These are phyloP conservation scores for Enteromius viviparus DNA, from an alignment of 2,797 vertebrate species.

Conservation along the genomic window DNA sequence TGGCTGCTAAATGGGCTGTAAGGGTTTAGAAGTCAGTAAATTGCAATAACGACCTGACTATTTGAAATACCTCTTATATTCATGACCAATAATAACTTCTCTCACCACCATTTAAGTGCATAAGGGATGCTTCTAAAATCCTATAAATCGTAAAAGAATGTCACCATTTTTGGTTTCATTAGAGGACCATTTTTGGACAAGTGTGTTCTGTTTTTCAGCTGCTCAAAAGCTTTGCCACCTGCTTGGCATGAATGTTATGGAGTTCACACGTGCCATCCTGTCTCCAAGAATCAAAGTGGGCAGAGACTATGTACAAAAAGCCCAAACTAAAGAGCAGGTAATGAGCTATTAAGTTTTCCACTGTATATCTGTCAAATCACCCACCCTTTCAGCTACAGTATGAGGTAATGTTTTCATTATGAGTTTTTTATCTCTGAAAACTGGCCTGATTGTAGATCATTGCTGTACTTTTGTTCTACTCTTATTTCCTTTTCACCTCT, in stretches of 20 bases:
- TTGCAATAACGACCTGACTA: slow-evolving; percentile 25
- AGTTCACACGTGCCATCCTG: slow-evolving; percentile 94
- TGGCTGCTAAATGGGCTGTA: slow-evolving; percentile 7
- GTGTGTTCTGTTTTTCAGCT: slow-evolving; percentile 71
- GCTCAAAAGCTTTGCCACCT: slow-evolving; percentile 98
- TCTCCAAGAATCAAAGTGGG: slow-evolving; percentile 98
- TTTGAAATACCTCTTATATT: slow-evolving; percentile 21
- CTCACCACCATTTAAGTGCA: slow-evolving; percentile 30
- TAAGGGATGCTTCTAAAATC: slow-evolving; percentile 11
- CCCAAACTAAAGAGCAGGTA: slow-evolving; percentile 98
- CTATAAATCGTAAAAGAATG: slow-evolving; percentile 1
- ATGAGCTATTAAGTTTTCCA: neutral
- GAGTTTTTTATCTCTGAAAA: neutral
- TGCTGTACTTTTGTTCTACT: neutral
- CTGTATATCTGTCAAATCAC: neutral
- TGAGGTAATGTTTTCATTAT: slow-evolving; percentile 2
- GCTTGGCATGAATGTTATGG: slow-evolving; percentile 95
- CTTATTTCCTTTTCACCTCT: slow-evolving; percentile 3
- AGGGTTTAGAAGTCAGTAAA: slow-evolving; percentile 35
- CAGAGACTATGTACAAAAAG: slow-evolving; percentile 97
- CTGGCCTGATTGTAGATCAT: neutral
- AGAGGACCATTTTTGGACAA: neutral
- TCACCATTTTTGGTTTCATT: slow-evolving; percentile 25
- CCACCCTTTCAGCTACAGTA: neutral
- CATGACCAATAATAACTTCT: neutral